Conservation (phyloP, 53 echinoderm and acorn worm species). For the Crossaster papposus region DNA sequence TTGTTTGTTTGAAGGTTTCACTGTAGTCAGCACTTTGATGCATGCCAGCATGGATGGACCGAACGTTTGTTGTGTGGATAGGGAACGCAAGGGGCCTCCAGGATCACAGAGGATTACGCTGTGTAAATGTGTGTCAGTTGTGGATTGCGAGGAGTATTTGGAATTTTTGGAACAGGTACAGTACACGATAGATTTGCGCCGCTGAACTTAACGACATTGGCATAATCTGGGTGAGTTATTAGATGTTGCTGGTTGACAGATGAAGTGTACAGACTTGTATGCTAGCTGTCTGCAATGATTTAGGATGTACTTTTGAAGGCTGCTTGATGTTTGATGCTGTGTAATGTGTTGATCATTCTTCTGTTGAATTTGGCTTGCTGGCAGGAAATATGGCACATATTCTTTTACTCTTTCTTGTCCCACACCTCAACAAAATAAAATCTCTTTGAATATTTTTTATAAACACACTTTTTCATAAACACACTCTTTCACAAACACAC, state of each 20-base stretch:
- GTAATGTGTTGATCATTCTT: neutral
- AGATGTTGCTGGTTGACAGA: neutral
- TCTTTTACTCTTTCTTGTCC: too few species aligned
- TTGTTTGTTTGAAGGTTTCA: too few species aligned
- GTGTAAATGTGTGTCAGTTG: slow-evolving; percentile 8
- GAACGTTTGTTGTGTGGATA: slow-evolving; percentile 29
- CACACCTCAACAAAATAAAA: too few species aligned
- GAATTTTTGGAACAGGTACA: neutral
- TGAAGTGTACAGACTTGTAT: too few species aligned
- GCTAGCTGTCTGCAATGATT: neutral
- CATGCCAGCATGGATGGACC: slow-evolving; percentile 16
- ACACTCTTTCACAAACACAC: too few species aligned
- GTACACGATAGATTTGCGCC: neutral
- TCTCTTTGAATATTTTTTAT: too few species aligned
- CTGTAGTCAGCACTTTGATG: neutral
- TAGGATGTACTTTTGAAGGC: neutral
- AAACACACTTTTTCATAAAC: too few species aligned
- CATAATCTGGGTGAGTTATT: neutral
- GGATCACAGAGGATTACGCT: slow-evolving; percentile 13
- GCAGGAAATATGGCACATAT: too few species aligned
- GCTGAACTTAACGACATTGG: neutral
- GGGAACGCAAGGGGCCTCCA: neutral
- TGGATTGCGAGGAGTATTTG: slow-evolving; percentile 3
- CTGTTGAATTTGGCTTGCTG: too few species aligned
- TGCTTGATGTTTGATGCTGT: neutral